phyloP scores from a whole-genome alignment of 2,888 invertebrate genomes.

The Eupithecia centaureata region DNA sequence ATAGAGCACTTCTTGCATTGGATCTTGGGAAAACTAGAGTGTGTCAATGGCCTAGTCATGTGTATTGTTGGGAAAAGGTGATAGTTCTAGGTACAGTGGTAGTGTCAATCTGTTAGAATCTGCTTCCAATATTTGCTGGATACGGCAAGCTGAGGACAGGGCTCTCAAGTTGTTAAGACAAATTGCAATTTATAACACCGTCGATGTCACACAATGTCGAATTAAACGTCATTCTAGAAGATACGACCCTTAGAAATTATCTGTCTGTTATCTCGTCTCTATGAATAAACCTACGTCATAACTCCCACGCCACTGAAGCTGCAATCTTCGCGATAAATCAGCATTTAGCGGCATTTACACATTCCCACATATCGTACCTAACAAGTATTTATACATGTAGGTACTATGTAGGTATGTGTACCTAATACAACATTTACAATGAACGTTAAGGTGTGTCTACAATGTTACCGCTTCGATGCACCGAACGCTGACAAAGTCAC shows the following conservation, averaged over 20 bases:
- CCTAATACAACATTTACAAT: conserved; percentile 2
- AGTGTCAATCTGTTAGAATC: too few relatives aligned
- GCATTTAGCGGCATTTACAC: conserved; percentile 46
- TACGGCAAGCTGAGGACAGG: too few relatives aligned
- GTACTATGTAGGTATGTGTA: neutral
- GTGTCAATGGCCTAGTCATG: conserved; percentile 21
- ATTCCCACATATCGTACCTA: conserved; percentile 26
- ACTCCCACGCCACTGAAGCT: conserved; percentile 49
- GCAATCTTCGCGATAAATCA: conserved; percentile 45
- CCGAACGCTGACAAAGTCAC: neutral
- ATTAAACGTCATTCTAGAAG: too few relatives aligned
- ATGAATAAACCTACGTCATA: conserved; percentile 13
- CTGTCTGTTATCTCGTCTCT: neutral
- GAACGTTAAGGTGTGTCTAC: conserved; percentile 1
- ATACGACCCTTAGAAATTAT: neutral
- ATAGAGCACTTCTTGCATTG: conserved; percentile 35
- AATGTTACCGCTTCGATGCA: neutral
- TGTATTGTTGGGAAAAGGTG: conserved; percentile 16
- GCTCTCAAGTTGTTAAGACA: too few relatives aligned
- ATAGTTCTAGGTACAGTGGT: neutral
- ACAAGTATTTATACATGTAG: too few relatives aligned
- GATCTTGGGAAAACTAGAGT: conserved; percentile 23
- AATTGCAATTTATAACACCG: too few relatives aligned
- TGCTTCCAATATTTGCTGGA: too few relatives aligned
- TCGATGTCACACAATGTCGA: too few relatives aligned